These are phyloP conservation scores for Suillia variegata DNA, from an alignment of 2,888 invertebrate species.

Conservation along the genomic window DNA sequence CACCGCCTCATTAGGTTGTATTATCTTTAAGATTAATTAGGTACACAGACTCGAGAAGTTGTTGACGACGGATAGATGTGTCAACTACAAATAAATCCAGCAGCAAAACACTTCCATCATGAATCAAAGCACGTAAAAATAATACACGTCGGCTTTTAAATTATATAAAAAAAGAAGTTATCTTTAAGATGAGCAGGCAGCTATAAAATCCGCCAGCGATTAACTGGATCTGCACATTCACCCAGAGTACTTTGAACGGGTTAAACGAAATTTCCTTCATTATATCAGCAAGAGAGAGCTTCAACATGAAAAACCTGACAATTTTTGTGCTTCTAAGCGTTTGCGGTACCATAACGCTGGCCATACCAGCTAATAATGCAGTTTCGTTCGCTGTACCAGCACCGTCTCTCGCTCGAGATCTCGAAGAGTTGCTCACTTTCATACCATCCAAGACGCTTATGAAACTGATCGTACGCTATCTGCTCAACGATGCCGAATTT, in stretches of 20 bases:
- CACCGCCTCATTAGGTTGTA: neutral
- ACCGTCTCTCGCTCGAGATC: constrained; percentile 37
- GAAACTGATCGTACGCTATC: constrained; percentile 42
- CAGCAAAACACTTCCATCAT: neutral
- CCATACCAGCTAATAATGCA: neutral
- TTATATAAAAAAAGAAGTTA: no score
- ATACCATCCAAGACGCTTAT: constrained; percentile 42
- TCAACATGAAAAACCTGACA: neutral
- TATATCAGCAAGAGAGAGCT: neutral
- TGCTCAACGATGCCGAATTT: constrained; percentile 51
- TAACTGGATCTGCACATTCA: neutral
- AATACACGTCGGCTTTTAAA: neutral
- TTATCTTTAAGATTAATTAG: neutral
- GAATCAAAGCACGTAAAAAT: neutral
- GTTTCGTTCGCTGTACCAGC: constrained; percentile 19
- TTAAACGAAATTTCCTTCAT: no score
- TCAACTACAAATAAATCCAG: neutral
- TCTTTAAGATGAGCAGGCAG: neutral
- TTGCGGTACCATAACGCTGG: no score
- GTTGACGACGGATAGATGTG: neutral
- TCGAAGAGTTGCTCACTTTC: constrained; percentile 38
- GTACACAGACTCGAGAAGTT: neutral
- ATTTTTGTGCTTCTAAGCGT: neutral
- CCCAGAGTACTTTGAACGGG: neutral
- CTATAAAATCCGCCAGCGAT: neutral